Evolutionary conservation across 2,113 vertebrate species (phyloP), one percentile per base, ranked within the genome.

Genomic region (Catharus bicknelli): DNA sequence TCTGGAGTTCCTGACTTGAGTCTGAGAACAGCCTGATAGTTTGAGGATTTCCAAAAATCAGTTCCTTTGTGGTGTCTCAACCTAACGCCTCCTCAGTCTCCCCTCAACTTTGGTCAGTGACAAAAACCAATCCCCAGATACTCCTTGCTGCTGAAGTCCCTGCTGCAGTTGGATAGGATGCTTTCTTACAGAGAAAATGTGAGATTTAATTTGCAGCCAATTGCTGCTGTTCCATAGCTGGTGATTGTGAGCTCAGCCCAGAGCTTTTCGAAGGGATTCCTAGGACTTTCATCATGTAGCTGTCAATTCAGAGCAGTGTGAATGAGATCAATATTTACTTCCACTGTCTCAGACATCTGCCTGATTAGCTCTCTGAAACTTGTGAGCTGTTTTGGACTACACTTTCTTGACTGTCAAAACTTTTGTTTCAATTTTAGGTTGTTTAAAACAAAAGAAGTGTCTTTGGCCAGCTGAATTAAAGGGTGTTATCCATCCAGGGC

Each of bases 31-130:
- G 78, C 34, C 84, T 53, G 79, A 90, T 69, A 86, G 81, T 67
- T 64, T 34, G 75, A 96, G 58, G 87, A 91, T 86, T 95, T 96
- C 75, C 45, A 94, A 96, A 96, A 94, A 77, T 75, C 85, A 70
- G 72, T 29, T 91, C 78, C 67, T 89, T 89, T 58, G 91, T 92
- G 93, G 72, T 59, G 59, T 91, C 84, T 94, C 78, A 86, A 72
- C 36, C 5, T 64, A 83, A 77, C 94, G 94, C 90, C 72, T 94
- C 89, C 94, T 93, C 67, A 89, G 59, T 94, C 91, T 85, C 86
- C 64, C 38, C 45, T 85, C 72, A 90, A 4, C 59, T 85, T 66
- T 10, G 26, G 42, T 50, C 84, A 69, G 64, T 64, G 80, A 86
- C 75, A 75, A 67, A 88, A 90, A 88, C 9, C 20, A 75, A 70